Base-by-base conservation (phyloP, 2,797 vertebrate species). In the Hybognathus amarus region DNA sequence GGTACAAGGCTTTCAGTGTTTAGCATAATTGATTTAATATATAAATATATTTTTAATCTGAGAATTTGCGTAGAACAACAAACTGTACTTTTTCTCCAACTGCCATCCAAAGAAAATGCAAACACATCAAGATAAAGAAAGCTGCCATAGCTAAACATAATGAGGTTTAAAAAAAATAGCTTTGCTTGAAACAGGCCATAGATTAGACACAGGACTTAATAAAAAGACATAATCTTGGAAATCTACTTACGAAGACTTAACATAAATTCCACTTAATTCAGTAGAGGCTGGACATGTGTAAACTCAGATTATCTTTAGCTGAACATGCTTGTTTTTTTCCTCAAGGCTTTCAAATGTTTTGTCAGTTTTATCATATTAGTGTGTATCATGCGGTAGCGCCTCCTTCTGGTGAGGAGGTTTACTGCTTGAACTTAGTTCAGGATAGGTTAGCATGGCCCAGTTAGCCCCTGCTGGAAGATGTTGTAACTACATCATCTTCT, bases 381-480 rank as follows among this genome's bases (percentile, higher is more conserved):
- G 59, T 33, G 45, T 86, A 88, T 88, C 89, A 33, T 1, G 30
- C 90, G 90, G 90, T 86, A 90, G 88, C 89, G n/a, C 89, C 89
- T 84, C 89, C 90, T 90, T 80, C 87, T 93, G 93, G 90, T 79
- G 74, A 91, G 90, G 77, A 90, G 88, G 59, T 66, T 88, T 88
- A 91, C 50, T 83, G 45, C 87, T 82, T 70, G 61, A 40, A 38
- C 33, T 66, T 2, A 4, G 10, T 24, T 27, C 5, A 71, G 15
- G 18, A 18, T 42, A 61, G n/a, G n/a, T 61, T 69, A 20, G 11
- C 52, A 7, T 38, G 18, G 7, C 30, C 24, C 6, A 27, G 45
- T 63, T 15, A 63, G 59, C 24, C 59, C 59, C 59, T 63, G 59
- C 24, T 27, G 27, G 27, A 63, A 30, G 24, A 63, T 13, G 9